Conservation (phyloP, 2,888 invertebrate genomes). For the Serrognathus titanus region DNA sequence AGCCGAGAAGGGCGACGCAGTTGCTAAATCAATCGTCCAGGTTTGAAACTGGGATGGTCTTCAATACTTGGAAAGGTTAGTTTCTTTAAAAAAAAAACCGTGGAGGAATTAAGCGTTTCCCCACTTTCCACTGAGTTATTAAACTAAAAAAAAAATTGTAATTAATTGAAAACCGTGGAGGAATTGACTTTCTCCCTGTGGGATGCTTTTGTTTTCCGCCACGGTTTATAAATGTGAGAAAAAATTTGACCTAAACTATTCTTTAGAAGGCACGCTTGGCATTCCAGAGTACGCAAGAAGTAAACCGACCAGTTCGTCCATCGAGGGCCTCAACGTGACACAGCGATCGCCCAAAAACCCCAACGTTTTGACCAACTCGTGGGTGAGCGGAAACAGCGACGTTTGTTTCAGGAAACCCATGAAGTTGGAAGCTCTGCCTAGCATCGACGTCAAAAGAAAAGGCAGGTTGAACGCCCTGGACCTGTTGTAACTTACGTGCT, state of each 20-base stretch:
- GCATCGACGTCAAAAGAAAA: conserved; percentile 36
- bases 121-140: no score
- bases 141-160: no score
- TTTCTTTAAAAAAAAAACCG: conserved; percentile 2
- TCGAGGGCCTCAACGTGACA: conserved; percentile 30
- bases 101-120: background rate
- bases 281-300: conserved; percentile 29
- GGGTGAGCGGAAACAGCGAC: conserved; percentile 18
- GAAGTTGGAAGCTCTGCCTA: conserved; percentile 45
- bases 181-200: no score
- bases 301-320: conserved; percentile 32
- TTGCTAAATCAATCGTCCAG: conserved; percentile 57
- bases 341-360: conserved; percentile 10
- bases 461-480: conserved; percentile 36
- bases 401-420: conserved; percentile 36
- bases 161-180: no score
- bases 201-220: background rate
- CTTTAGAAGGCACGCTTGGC: conserved; percentile 10
- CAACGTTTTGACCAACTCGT: conserved; percentile 2
- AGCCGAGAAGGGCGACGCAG: conserved; percentile 61
- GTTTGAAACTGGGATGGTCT: conserved; percentile 53
- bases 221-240: background rate
- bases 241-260: background rate
- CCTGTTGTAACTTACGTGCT: conserved; percentile 24
- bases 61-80: conserved; percentile 55